Base-by-base conservation (phyloP, 2,888 invertebrate species). In the Drosophila formosana region DNA sequence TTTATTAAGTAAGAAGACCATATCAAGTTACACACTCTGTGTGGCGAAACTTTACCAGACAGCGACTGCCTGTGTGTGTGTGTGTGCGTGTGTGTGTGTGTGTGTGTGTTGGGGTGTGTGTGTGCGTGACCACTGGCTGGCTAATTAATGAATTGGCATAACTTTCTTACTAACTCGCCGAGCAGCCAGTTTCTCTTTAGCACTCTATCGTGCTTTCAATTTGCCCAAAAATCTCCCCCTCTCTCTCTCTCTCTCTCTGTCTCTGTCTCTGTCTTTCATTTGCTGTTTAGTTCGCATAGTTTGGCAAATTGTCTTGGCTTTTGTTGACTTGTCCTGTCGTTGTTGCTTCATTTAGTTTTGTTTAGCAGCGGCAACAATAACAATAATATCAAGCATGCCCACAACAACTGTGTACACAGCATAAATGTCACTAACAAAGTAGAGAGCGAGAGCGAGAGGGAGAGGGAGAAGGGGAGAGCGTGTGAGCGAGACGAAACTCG, bases 131-230 rank as follows among this genome's bases (percentile, higher is more conserved):
- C 68, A 79, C 70, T 87, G 82, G 65, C 75, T 84, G 79, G 84
- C 89, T 89, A 86, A 86, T 86, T 86, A 86, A 87, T 86, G 89
- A 86, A 89, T 86, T 89, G 85, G 80, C 89, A 87, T 84, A 89
- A 89, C 85, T 85, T 85, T 87, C 84, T 67, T 67, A 66, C 78
- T 68, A 79, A 79, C 77, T 67, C 65, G 75, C 51, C 45, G 50
- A 49, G 37, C 74, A 53, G 58, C 34, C 57, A 43, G 64, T 52
- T 51, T 55, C 66, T 45, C 73, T 64, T 67, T 75, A 61, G 73
- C 78, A 72, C 68, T 64, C 68, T 49, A 64, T 78, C 61, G 64
- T 56, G 34, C 69, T 51, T 78, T 78, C 74, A 78, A 75, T 75
- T 78, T 73, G 32, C 52, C 28, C 58, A 5, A 64, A 18, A 13